These are phyloP conservation scores for Thermophis baileyi DNA, from an alignment of 2,113 vertebrate species.

Conservation along the genomic window DNA sequence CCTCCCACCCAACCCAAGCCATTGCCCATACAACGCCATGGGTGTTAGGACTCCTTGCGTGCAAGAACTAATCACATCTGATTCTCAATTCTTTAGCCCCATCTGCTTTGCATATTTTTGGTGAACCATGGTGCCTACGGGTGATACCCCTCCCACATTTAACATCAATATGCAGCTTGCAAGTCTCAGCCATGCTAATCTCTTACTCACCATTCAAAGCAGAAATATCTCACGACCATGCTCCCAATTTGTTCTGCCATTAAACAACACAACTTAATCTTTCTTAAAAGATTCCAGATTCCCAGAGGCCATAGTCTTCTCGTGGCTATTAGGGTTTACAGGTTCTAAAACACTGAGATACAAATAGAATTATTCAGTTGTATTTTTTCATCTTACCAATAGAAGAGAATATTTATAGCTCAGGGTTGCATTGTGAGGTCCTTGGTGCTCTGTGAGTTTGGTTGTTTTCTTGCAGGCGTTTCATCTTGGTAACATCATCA, in stretches of 20 bases:
- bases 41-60: neutral
- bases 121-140: neutral
- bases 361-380: neutral
- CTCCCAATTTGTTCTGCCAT: neutral
- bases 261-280: neutral
- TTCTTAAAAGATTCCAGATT: neutral
- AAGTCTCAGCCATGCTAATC: accelerated
- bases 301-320: neutral
- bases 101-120: neutral
- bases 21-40: neutral
- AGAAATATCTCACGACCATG: neutral
- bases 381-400: neutral
- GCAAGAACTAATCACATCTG: neutral
- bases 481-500: neutral
- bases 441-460: neutral
- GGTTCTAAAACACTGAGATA: neutral
- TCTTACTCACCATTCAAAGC: neutral
- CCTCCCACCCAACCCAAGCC: neutral
- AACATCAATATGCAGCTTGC: neutral
- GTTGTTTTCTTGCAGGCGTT: neutral
- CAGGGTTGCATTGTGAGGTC: neutral
- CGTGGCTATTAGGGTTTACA: neutral
- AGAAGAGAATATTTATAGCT: neutral
- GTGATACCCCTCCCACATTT: neutral
- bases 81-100: neutral